Base-by-base conservation (phyloP, 2,797 vertebrate species). In the Avahi laniger region DNA sequence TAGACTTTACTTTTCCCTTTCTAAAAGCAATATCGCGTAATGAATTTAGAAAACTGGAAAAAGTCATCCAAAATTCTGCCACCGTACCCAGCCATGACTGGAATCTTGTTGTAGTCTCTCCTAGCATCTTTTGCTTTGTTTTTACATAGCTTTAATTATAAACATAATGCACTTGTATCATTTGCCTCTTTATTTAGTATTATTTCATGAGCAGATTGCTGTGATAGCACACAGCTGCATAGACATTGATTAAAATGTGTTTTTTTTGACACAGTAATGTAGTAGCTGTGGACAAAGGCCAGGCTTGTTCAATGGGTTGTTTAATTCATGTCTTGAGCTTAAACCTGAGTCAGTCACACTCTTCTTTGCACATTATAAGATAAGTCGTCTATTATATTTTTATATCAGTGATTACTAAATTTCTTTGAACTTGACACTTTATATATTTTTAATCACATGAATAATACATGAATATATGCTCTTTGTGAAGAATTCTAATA, bases 381-480 rank as follows among this genome's bases (percentile, higher is more conserved):
- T 24, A 63, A 81, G 72, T 48, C 24, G n/a, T 76, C 75, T 85
- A 85, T 95, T 89, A 52, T 65, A 88, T 88, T 95, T 95, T 97
- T 69, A 80, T 91, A 73, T 65, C 57, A 85, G 69, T 70, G 80
- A 93, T 97, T 86, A 91, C 48, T 88, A 94, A 82, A 89, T 94
- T 91, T 96, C 81, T 94, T 95, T 94, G 88, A 95, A 94, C 79
- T 83, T 85, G 78, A 94, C 65, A 67, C 57, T 76, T 93, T 76
- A 73, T 93, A 24, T 83, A 90, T 88, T 97, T 97, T 97, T 79
- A 94, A 94, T 95, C 95, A 82, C 33, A 83, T 46, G 93, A 73
- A 79, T 91, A 91, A 92, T 79, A 22, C 84, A 80, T 76, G 79
- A 89, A 91, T 93, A 5, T 76, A 65, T 22, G 24, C 41, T 94